Conservation (phyloP, 2,797 vertebrate species). For the Scomberomorus guttatus region DNA sequence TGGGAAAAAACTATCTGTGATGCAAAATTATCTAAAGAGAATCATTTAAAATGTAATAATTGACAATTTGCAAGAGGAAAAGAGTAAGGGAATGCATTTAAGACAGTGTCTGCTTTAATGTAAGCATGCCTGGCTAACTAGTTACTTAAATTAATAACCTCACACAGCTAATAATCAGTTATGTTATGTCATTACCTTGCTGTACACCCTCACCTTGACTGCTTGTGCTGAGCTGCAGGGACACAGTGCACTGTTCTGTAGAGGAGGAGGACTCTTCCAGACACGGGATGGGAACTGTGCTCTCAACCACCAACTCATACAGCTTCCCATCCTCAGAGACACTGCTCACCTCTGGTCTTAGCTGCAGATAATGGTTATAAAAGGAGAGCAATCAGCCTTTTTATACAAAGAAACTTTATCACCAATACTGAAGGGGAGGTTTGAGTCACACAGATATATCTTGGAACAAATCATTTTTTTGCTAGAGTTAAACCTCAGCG, state of each 20-base stretch:
- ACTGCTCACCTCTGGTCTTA: constrained; percentile 83
- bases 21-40: too few species aligned
- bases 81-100: too few species aligned
- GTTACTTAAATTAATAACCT: too few species aligned
- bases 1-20: too few species aligned
- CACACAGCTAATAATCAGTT: too few species aligned
- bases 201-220: constrained; percentile 83
- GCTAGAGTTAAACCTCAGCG: too few species aligned
- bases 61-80: too few species aligned
- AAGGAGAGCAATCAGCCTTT: background rate
- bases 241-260: constrained; percentile 85
- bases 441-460: background rate
- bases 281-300: constrained; percentile 90
- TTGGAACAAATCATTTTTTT: background rate
- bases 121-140: too few species aligned
- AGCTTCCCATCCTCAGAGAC: constrained; percentile 89
- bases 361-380: constrained; percentile 69
- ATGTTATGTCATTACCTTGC: too few species aligned
- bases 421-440: background rate
- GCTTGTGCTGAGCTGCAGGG: constrained; percentile 84
- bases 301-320: constrained; percentile 87
- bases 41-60: too few species aligned
- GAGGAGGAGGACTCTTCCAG: constrained; percentile 62
- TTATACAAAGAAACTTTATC: background rate
- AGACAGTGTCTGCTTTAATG: too few species aligned